A percentile compares a stretch with the other conserved stretches of the same genome.
Evolutionary conservation across 2,797 vertebrate genomes (phyloP).

Genomic region (Acomys russatus): DNA sequence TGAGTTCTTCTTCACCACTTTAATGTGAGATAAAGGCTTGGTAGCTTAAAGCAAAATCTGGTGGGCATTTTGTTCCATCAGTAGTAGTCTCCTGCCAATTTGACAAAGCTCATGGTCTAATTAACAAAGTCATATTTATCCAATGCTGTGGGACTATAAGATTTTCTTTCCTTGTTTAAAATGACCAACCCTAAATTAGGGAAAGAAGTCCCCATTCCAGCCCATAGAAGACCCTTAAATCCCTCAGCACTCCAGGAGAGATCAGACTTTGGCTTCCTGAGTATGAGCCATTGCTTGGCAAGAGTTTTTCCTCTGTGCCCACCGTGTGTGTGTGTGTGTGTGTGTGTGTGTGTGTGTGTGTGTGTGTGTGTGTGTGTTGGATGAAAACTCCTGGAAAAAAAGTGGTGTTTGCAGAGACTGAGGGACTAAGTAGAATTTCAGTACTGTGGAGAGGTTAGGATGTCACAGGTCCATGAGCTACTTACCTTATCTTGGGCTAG

Average conservation of each 20-base stretch:
- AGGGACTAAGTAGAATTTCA: background rate
- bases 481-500: background rate
- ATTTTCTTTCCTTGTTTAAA: background rate
- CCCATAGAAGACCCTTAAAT: background rate
- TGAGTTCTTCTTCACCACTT: too few relatives aligned
- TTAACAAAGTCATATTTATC: background rate
- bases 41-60: background rate
- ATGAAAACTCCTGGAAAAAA: background rate
- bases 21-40: background rate
- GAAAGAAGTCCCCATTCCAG: background rate
- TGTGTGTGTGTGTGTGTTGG: background rate
- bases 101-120: background rate
- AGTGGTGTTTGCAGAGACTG: background rate
- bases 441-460: background rate
- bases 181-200: background rate
- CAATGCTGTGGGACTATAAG: background rate
- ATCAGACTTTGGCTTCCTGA: background rate
- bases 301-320: background rate
- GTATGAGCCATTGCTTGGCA: background rate
- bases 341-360: background rate
- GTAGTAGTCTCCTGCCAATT: too few relatives aligned
- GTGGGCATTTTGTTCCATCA: background rate
- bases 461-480: background rate
- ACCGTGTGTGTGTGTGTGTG: background rate
- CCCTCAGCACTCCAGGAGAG: background rate